Percentiles rank a stretch among this genome's conserved stretches.
Conservation (phyloP, 2,113 vertebrate genomes). For the Anguilla rostrata region DNA sequence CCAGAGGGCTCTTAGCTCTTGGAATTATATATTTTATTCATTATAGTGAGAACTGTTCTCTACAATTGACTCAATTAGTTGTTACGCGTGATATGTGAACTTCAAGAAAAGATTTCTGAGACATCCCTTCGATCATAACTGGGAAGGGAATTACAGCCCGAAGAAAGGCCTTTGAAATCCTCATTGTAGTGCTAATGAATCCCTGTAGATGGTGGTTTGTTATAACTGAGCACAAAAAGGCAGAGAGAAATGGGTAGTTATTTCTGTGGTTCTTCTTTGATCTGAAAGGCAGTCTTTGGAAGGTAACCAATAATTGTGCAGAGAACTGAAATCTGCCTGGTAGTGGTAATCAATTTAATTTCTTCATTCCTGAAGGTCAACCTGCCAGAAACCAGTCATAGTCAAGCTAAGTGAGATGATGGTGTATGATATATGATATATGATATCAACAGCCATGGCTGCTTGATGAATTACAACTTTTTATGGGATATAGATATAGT, state of each 20-base stretch:
- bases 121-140: no score
- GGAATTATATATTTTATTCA: no score
- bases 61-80: no score
- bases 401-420: not conserved
- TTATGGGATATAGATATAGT: no score
- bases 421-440: not conserved
- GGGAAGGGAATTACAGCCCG: no score
- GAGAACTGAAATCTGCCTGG: not conserved
- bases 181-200: not conserved
- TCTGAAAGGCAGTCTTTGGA: not conserved
- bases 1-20: no score
- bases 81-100: no score
- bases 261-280: not conserved
- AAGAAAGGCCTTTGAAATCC: not conserved
- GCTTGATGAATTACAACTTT: not conserved
- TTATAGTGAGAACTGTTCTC: no score
- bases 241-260: not conserved
- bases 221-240: not conserved
- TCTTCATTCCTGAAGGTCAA: not conserved
- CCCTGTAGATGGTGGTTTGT: not conserved
- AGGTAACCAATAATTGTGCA: not conserved
- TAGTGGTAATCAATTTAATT: not conserved
- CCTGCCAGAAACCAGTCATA: not conserved
- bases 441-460: not conserved
- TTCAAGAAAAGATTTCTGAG: no score